phyloP scores from a whole-genome alignment of 1,140 invertebrate species.

The Brachionus koreanus region DNA sequence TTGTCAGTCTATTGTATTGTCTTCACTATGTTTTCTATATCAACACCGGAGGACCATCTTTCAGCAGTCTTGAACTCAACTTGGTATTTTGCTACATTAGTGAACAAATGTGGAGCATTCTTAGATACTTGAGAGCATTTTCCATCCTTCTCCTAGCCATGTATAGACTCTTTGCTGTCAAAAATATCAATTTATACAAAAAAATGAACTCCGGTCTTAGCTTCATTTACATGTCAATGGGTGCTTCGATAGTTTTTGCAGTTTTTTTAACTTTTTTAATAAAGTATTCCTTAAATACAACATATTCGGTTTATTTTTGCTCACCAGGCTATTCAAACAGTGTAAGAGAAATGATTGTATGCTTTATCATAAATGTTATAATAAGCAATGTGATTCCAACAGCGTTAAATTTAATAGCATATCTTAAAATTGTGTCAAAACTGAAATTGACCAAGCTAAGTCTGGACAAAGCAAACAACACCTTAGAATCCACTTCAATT shows the following conservation, averaged over 20 bases:
- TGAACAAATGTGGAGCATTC: conserved; percentile 19
- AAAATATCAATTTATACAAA: conserved; percentile 11
- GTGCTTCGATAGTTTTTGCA: background rate
- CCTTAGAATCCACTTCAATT: background rate
- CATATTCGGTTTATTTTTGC: conserved; percentile 27
- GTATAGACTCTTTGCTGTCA: background rate
- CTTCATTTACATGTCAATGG: background rate
- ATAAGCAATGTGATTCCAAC: conserved; percentile 2
- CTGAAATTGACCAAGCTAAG: background rate
- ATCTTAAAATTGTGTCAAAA: background rate
- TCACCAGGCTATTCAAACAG: conserved; percentile 27
- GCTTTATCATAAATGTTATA: background rate
- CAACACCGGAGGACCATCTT: background rate
- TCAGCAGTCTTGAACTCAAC: background rate
- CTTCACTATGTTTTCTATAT: conserved; percentile 14
- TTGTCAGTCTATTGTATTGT: conserved; percentile 5
- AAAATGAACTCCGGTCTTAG: conserved; percentile 2
- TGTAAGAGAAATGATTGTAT: background rate
- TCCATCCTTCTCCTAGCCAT: background rate
- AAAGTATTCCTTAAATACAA: conserved; percentile 12
- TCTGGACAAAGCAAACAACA: background rate
- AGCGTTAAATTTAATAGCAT: background rate
- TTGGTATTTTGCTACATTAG: conserved; percentile 30
- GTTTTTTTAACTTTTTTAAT: background rate
- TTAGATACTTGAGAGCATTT: conserved; percentile 24